These are phyloP conservation scores for Ophthalmolycus amberensis DNA, from an alignment of 2,113 vertebrate species.

Conservation along the genomic window DNA sequence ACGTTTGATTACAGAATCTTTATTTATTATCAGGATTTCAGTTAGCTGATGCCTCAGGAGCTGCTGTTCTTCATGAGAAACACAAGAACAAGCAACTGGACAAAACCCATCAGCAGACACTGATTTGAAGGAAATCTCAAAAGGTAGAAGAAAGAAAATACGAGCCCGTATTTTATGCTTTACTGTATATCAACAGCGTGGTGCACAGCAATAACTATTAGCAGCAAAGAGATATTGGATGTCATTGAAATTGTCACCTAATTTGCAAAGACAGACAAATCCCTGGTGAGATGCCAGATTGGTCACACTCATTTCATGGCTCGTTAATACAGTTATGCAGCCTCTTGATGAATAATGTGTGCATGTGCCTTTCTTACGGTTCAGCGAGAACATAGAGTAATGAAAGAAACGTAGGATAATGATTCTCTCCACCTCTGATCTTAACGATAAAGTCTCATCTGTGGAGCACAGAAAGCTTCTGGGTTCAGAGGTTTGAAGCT, in stretches of 20 bases:
- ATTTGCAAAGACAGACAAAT: constrained; percentile 66
- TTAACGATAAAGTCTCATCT: background rate
- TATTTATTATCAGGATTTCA: constrained; percentile 32
- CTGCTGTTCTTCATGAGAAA: constrained; percentile 6
- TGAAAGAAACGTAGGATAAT: no score
- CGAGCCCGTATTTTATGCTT: background rate
- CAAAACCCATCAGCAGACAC: constrained; percentile 10
- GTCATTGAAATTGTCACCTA: constrained; percentile 40
- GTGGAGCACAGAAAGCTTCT: constrained; percentile 3
- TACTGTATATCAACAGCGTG: background rate
- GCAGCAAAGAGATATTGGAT: constrained; percentile 50
- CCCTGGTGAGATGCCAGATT: constrained; percentile 59
- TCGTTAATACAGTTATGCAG: constrained; percentile 68
- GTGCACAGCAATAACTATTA: constrained; percentile 20
- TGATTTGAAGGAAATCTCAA: constrained; percentile 7
- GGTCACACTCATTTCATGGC: constrained; percentile 68
- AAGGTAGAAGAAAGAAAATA: constrained; percentile 1
- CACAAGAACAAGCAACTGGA: background rate
- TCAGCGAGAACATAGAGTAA: constrained; percentile 8
- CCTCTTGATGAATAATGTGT: constrained; percentile 56
- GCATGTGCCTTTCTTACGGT: constrained; percentile 10
- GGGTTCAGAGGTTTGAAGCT: constrained; percentile 10
- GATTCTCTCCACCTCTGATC: background rate
- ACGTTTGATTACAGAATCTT: constrained; percentile 49
- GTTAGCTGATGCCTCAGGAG: background rate